A percentile compares a stretch with the other conserved stretches of the same genome.
phyloP scores from a whole-genome alignment of 1,140 invertebrate genomes.

The Anoplolepis gracilipes region DNA sequence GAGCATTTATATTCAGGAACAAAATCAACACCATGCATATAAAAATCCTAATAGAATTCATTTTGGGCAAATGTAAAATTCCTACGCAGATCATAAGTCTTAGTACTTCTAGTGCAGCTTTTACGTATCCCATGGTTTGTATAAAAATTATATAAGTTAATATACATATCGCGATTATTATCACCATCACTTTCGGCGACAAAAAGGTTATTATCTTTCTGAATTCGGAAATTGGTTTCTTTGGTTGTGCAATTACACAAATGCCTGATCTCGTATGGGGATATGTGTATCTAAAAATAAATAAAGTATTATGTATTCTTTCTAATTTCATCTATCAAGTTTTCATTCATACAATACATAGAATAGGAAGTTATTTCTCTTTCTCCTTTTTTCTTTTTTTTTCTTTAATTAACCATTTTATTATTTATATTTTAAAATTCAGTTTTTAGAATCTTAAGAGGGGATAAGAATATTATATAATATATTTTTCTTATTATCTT shows the following conservation, averaged over 20 bases:
- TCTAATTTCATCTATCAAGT: background rate
- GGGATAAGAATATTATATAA: no score
- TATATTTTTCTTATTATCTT: no score
- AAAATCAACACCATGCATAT: constrained; percentile 52
- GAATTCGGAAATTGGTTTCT: constrained; percentile 33
- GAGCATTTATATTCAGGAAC: constrained; percentile 49
- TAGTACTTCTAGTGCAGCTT: constrained; percentile 25
- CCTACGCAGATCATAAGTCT: constrained; percentile 48
- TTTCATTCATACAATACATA: no score
- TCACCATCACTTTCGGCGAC: background rate
- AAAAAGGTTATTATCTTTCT: constrained; percentile 43
- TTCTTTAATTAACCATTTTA: no score
- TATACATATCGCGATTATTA: background rate
- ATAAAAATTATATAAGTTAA: constrained; percentile 17
- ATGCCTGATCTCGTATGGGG: constrained; percentile 46
- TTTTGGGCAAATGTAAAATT: constrained; percentile 6
- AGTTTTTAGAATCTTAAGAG: no score
- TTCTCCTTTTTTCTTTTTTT: no score
- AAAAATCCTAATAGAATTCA: constrained; percentile 43
- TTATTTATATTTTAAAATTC: no score
- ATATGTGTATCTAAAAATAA: constrained; percentile 55
- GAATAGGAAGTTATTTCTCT: no score
- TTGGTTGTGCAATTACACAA: constrained; percentile 50
- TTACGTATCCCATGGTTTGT: background rate
- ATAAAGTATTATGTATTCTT: background rate